Evolutionary conservation across 2,797 vertebrate genomes (phyloP), one percentile per base, ranked within the genome.

Genomic region (Thaleichthys pacificus): DNA sequence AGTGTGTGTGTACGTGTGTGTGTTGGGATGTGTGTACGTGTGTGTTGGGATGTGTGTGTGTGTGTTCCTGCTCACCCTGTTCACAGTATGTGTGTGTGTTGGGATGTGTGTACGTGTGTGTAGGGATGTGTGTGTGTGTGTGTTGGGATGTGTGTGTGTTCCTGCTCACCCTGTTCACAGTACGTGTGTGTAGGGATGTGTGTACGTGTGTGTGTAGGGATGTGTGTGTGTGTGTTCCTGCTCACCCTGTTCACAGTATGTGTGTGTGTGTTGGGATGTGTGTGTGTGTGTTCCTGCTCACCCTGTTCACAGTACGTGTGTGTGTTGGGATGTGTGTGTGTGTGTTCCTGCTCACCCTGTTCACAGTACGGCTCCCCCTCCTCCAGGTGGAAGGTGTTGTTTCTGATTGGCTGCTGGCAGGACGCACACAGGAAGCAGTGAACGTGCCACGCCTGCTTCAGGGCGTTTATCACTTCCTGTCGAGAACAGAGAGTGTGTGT

Each of bases 401-500:
- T 85, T 24, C 94, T 94, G 83, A 99, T 98, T 68, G 97, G 97
- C 81, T 95, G 95, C 83, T 95, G 95, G 89, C 97, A 99, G 84
- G 90, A 92, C 76, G 95, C 96, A 71, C 97, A 99, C 79, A 96
- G 90, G 66, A 99, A 98, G 87, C 97, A 99, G 90, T 95, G 91
- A 76, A 96, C 93, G 0, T 99, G 97, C 97, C 97, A 99, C 38
- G 95, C 94, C 89, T 97, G 96, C 89, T 98, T 98, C 90, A 97
- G 91, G 88, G 98, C 98, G 76, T 96, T 98, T 88, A 99, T 99
- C 87, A 98, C 96, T 93, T 99, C 98, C 98, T 99, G 87, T 81
- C 24, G 17, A 42, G 7, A 14, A 51, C 15, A 54, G 24, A 24
- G 9, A 67, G 28, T 66, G 63, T 70, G n/a, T n/a, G n/a, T n/a